phyloP scores from a whole-genome alignment of 1,140 invertebrate species.

The Drosophila ananassae region DNA sequence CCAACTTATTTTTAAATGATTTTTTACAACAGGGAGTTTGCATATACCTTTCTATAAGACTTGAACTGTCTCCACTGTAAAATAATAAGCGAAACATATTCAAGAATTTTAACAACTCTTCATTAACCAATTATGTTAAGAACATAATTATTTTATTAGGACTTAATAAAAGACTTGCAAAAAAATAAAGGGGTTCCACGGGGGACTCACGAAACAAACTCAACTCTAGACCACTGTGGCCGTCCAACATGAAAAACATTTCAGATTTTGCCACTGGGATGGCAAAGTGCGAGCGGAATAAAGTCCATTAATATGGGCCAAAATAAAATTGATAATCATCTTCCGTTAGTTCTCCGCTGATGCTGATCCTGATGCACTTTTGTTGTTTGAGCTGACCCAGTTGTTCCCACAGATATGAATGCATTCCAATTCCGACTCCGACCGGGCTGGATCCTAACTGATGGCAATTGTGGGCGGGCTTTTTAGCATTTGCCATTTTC shows the following conservation, averaged over 20 bases:
- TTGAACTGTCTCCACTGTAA: not conserved
- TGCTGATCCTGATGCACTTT: conserved; percentile 52
- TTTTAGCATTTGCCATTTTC: conserved; percentile 12
- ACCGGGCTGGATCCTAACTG: conserved; percentile 6
- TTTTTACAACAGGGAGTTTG: not conserved
- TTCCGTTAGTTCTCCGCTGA: conserved; percentile 47
- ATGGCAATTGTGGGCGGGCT: conserved; percentile 32
- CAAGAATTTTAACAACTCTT: not conserved
- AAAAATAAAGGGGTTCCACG: not conserved
- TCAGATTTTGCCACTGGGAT: conserved; percentile 23
- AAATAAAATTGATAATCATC: conserved; percentile 49
- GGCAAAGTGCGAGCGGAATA: conserved; percentile 35
- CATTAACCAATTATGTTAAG: not conserved
- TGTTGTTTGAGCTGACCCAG: conserved; percentile 37
- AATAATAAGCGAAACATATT: not conserved
- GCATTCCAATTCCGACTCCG: conserved; percentile 15
- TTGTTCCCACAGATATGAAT: conserved; percentile 37
- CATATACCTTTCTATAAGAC: not conserved
- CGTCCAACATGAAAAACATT: conserved; percentile 35
- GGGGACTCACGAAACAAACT: not conserved
- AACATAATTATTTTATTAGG: conserved; percentile 18
- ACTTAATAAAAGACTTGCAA: conserved; percentile 2
- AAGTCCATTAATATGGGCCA: conserved; percentile 46
- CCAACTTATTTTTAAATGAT: not conserved
- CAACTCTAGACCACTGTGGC: conserved; percentile 11